Percentiles rank a stretch among this genome's conserved stretches.
These are phyloP conservation scores for Dendrocincla fuliginosa DNA, from an alignment of 2,797 vertebrate genomes.

Conservation along the genomic window DNA sequence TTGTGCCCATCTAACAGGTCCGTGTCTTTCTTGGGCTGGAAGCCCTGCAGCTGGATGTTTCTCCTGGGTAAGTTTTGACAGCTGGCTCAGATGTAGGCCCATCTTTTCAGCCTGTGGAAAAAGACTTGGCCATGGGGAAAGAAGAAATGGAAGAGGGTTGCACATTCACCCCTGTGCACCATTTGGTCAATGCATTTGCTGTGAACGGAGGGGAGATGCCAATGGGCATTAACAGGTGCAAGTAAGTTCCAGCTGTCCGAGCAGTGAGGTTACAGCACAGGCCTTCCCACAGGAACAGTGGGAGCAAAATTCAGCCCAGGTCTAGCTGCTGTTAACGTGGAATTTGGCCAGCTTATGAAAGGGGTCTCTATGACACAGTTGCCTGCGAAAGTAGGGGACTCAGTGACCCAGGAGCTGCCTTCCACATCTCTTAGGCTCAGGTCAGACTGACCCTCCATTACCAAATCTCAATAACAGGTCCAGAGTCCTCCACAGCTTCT, in stretches of 20 bases:
- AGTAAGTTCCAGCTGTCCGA: not conserved
- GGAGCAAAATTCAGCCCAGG: not conserved
- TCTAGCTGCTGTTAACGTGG: not conserved
- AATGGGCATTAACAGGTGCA: fast-evolving
- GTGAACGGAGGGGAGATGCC: not conserved
- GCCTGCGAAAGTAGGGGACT: not conserved
- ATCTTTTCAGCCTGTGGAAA: not conserved
- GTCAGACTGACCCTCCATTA: constrained; percentile 52
- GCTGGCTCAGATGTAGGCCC: not conserved
- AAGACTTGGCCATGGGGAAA: not conserved
- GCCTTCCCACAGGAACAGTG: not conserved
- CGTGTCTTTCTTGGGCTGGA: not conserved
- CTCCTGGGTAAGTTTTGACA: not conserved
- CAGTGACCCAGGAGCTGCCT: constrained; percentile 48
- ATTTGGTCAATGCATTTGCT: not conserved
- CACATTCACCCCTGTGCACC: too few relatives aligned
- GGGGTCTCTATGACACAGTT: constrained; percentile 19
- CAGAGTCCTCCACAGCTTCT: constrained; percentile 53
- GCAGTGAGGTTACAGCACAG: not conserved
- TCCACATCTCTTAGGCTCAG: constrained; percentile 12
- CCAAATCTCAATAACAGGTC: constrained; percentile 47
- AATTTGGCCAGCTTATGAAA: constrained; percentile 36
- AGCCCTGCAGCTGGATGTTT: fast-evolving
- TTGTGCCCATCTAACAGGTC: fast-evolving
- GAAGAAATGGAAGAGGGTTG: not conserved